Conservation (phyloP, 2,888 invertebrate genomes). For the Heteromyza rotundicornis region DNA sequence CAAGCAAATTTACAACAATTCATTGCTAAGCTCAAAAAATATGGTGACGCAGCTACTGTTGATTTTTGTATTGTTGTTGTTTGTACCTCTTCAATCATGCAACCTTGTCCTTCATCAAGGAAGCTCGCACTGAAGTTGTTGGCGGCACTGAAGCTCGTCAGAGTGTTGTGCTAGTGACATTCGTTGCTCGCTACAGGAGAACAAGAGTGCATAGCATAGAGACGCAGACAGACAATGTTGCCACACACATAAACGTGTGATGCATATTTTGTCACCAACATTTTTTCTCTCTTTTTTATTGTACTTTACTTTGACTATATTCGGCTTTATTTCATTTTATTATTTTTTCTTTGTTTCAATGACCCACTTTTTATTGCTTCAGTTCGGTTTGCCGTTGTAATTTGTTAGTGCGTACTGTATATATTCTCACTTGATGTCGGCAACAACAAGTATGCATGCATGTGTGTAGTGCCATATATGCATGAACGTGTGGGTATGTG, state of each 20-base stretch:
- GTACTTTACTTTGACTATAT: too few relatives aligned
- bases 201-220: neutral
- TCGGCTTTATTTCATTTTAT: neutral
- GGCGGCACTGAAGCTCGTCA: neutral
- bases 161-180: neutral
- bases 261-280: too few relatives aligned
- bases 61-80: too few relatives aligned
- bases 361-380: neutral
- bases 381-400: neutral
- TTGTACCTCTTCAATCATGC: neutral
- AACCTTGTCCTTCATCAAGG: slow-evolving; percentile 4
- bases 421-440: neutral
- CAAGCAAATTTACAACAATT: too few relatives aligned
- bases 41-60: too few relatives aligned
- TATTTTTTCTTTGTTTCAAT: neutral
- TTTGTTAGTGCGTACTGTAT: neutral
- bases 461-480: neutral
- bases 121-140: neutral
- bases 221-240: neutral
- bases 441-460: neutral
- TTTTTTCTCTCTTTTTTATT: too few relatives aligned
- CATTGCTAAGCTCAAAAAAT: too few relatives aligned
- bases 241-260: too few relatives aligned
- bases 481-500: neutral
- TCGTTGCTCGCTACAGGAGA: neutral